Base-by-base conservation (phyloP, 2,888 invertebrate species). In the Eupithecia exiguata region DNA sequence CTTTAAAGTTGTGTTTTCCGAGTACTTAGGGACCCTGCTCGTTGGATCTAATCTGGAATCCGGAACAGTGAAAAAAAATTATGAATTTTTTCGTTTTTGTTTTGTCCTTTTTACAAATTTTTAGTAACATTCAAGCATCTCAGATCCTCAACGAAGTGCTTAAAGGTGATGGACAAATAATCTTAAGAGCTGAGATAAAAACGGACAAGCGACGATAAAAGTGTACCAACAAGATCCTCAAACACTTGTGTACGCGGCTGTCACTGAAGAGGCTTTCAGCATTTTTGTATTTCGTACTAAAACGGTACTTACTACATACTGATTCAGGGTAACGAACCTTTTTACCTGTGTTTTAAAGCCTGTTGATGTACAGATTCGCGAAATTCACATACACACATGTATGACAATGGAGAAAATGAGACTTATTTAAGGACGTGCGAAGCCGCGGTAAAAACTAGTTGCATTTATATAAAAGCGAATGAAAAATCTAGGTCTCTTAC, bases 151-250 rank as follows among this genome's bases (percentile, higher is more conserved):
- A 65, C 18, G 12, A 65, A 35, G n/a, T 65, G n/a, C 63, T 65
- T 36, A 65, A 38, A 65, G 10, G 35, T 65, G 63, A 65, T 38
- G 36, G 62, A n/a, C 63, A 65, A 65, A 65, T 65, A 65, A 65
- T 65, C 63, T 65, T 38, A 18, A 36, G 63, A 38, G 63, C 6
- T 1, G 36, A 35, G 63, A 65, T 65, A 65, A 65, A 62, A 65
- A 65, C 63, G 63, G 63, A 65, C 63, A 65, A 10, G 63, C 63
- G 63, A 36, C n/a, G 63, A 65, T 21, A 65, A 65, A 65, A 65
- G 36, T 36, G 38, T 38, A 65, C 63, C 62, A 35, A 35, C 36
- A 36, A 35, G 36, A 36, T 65, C 38, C 36, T 36, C 63, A 65
- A 65, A 65, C 63, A 65, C 63, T 65, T 65, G 36, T 65, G 63